Evolutionary conservation across 2,888 invertebrate genomes (phyloP).

Genomic region (Cetonia aurata): DNA sequence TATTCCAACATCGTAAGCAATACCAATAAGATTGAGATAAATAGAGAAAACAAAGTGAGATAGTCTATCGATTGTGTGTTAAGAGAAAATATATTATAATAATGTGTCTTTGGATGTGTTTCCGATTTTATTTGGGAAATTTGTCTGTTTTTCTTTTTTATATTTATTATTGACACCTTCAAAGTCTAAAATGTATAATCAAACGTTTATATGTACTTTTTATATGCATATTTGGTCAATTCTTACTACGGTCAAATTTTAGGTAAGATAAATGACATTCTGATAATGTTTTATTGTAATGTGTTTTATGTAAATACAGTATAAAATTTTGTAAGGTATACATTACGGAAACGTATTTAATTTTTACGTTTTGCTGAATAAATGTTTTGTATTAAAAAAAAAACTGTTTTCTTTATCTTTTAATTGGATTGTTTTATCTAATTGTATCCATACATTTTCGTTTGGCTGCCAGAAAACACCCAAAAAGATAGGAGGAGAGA

Average conservation of each 20-base stretch:
- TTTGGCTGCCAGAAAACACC: too few relatives aligned
- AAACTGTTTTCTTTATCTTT: too few relatives aligned
- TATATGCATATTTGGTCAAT: conserved; percentile 28
- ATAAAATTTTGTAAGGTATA: conserved; percentile 13
- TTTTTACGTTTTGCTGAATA: conserved; percentile 32
- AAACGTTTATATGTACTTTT: conserved; percentile 15
- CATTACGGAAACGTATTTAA: conserved; percentile 20
- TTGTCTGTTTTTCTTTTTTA: conserved; percentile 14
- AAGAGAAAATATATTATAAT: neutral
- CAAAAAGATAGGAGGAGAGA: too few relatives aligned
- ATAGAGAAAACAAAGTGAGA: conserved; percentile 12
- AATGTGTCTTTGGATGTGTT: conserved; percentile 12
- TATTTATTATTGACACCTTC: conserved; percentile 13
- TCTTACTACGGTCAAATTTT: conserved; percentile 38
- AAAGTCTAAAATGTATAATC: conserved; percentile 26
- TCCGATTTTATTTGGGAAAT: neutral
- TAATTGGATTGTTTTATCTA: too few relatives aligned
- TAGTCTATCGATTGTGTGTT: conserved; percentile 1
- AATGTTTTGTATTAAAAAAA: conserved; percentile 19
- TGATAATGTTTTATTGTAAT: conserved; percentile 18
- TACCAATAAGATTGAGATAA: conserved; percentile 25
- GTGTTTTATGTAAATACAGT: conserved; percentile 9
- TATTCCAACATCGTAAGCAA: conserved; percentile 26
- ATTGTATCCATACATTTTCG: too few relatives aligned
- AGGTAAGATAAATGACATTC: conserved; percentile 18